Percentiles rank a stretch among this genome's conserved stretches.
phyloP scores from a whole-genome alignment of 2,113 vertebrate species.

The Notechis scutatus region DNA sequence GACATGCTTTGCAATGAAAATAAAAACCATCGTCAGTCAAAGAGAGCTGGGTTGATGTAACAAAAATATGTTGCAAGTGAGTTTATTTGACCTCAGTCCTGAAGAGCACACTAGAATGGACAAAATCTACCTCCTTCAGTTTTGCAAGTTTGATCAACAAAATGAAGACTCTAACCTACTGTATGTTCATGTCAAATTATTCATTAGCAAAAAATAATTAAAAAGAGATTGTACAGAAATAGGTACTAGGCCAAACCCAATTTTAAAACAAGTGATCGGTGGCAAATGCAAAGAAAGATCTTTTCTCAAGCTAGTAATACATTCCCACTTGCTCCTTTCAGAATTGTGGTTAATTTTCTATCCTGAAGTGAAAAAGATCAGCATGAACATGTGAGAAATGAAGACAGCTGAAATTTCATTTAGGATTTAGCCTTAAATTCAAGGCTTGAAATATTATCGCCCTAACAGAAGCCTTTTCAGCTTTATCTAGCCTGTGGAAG shows the following conservation, averaged over 20 bases:
- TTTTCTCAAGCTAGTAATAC: background rate
- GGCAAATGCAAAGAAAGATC: background rate
- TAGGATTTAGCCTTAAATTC: background rate
- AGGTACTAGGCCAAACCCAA: background rate
- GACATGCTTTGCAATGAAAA: background rate
- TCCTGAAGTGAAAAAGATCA: background rate
- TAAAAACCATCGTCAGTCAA: background rate
- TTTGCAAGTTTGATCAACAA: background rate
- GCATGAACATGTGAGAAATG: background rate
- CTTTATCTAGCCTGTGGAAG: background rate
- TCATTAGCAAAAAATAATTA: background rate
- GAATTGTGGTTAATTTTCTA: background rate
- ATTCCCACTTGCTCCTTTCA: background rate
- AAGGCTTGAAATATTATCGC: background rate
- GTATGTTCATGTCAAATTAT: background rate
- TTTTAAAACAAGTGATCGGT: background rate
- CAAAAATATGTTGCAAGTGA: background rate
- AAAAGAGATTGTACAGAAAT: background rate
- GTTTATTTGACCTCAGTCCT: background rate
- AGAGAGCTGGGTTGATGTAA: background rate
- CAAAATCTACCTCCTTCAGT: background rate
- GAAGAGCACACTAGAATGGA: background rate
- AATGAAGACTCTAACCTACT: background rate
- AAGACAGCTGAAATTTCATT: background rate
- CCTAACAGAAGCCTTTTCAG: conserved; percentile 15